phyloP scores from a whole-genome alignment of 64 coral and sea anemone species.

The Cladopsammia gracilis region DNA sequence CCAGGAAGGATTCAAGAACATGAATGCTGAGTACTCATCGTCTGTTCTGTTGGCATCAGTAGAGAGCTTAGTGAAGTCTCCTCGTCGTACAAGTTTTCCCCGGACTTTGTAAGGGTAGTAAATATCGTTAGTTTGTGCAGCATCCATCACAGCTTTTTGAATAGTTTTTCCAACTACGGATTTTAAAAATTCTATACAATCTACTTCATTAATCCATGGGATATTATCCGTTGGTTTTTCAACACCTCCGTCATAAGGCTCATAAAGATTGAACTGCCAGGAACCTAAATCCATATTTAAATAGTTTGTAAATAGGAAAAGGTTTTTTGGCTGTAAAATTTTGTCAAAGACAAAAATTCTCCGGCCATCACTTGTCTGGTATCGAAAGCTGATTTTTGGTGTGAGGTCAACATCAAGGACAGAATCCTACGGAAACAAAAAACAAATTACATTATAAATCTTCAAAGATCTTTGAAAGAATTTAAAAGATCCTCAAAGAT shows the following conservation, averaged over 20 bases:
- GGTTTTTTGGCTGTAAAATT: constrained; percentile 41
- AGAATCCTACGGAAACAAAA: constrained; percentile 39
- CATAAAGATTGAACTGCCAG: constrained; percentile 86
- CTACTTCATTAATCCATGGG: constrained; percentile 86
- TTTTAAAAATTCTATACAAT: constrained; percentile 77
- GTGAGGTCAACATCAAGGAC: constrained; percentile 54
- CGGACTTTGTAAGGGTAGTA: constrained; percentile 87
- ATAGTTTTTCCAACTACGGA: constrained; percentile 62
- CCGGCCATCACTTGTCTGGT: constrained; percentile 72
- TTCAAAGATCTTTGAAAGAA: neutral
- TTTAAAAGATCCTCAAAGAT: too few relatives aligned
- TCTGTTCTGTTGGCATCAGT: constrained; percentile 86
- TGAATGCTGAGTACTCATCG: constrained; percentile 81
- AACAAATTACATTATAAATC: neutral
- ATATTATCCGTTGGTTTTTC: constrained; percentile 84
- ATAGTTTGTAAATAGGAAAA: constrained; percentile 54
- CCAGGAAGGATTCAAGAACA: constrained; percentile 89
- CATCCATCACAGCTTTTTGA: constrained; percentile 86
- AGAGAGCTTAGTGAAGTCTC: constrained; percentile 80
- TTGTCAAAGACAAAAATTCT: constrained; percentile 87
- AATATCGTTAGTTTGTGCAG: constrained; percentile 61
- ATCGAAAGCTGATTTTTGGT: constrained; percentile 70
- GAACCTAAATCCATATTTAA: constrained; percentile 68
- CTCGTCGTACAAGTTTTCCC: constrained; percentile 88
- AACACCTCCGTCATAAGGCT: constrained; percentile 82